Base-by-base conservation (phyloP, 2,888 invertebrate species). In the Drosophila peninsularis region DNA sequence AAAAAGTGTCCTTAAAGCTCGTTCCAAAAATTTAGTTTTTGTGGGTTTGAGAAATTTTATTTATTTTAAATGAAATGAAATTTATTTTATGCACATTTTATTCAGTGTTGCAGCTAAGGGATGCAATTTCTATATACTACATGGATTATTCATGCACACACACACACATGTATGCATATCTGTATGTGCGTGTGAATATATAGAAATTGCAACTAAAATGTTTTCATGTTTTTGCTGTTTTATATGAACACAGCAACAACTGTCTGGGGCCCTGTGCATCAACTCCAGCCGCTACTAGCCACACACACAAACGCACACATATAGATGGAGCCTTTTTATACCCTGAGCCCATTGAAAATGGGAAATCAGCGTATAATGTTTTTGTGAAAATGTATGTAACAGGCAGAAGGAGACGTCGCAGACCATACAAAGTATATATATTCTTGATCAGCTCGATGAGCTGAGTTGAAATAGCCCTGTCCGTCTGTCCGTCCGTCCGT, bases 51-150 rank as follows among this genome's bases (percentile, higher is more conserved):
- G 62, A 47, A 32, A 64, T 83, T 85, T 88, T 85, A 88, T 85
- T 88, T 85, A 88, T 88, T 85, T 85, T 85, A 88, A 85, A 85
- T 88, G 79, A 79, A 88, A 85, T 88, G 78, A 79, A 85, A 88
- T 85, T 81, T 88, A 85, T 85, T 88, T 88, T 85, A 85, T 88
- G 68, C 80, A 78, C 79, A 81, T 86, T 84, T 87, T 82, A 80
- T 87, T 78, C 67, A 68, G 60, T 41, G 36, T 9, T 75, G 63
- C 77, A 69, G 47, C 44, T 57, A 66, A 71, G 78, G 75, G 71
- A 67, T 78, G 82, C 62, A 75, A 70, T 86, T 73, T 83, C 68
- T 87, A 73, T 76, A 68, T 83, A 77, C 71, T 39, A 73, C 64
- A 77, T 70, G 75, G 84, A 84, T 82, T 80, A 85, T 85, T 75